A percentile compares a stretch with the other conserved stretches of the same genome.
These are phyloP conservation scores for Synodontis membranacea DNA, from an alignment of 2,113 vertebrate species.

Conservation along the genomic window DNA sequence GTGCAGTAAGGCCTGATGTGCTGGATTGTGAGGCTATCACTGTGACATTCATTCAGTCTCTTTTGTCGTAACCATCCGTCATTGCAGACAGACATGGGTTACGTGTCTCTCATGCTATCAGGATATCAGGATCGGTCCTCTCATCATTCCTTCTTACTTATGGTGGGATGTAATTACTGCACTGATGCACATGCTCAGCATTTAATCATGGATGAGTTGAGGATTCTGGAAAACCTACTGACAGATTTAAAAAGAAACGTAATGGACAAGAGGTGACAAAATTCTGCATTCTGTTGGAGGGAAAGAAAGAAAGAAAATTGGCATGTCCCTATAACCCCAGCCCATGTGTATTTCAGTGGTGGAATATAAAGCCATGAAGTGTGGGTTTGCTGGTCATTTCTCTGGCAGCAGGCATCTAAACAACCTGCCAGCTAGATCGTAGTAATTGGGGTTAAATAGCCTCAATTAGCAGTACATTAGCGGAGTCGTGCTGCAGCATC, in stretches of 20 bases:
- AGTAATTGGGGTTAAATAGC: conserved; percentile 57
- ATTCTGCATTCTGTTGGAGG: neutral
- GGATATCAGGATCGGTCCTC: neutral
- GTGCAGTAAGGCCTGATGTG: neutral
- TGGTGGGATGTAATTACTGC: neutral
- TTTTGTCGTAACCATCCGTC: neutral
- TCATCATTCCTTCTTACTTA: neutral
- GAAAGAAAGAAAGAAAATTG: neutral
- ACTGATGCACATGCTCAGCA: neutral
- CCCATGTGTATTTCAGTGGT: neutral
- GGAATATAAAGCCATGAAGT: conserved; percentile 21
- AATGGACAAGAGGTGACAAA: neutral
- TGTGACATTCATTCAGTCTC: conserved; percentile 9
- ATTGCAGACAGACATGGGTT: conserved; percentile 2
- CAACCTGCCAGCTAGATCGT: conserved; percentile 41
- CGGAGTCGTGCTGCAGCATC: neutral
- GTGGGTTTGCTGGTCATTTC: conserved; percentile 41
- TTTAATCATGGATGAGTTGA: neutral
- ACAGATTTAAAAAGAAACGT: neutral
- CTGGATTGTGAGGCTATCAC: neutral
- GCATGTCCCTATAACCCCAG: neutral
- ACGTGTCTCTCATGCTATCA: neutral
- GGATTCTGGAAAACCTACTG: neutral
- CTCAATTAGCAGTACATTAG: conserved; percentile 44
- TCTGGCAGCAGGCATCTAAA: conserved; percentile 43